Base-by-base conservation (phyloP, 2,113 vertebrate genomes). In the Amblyornis subalaris region DNA sequence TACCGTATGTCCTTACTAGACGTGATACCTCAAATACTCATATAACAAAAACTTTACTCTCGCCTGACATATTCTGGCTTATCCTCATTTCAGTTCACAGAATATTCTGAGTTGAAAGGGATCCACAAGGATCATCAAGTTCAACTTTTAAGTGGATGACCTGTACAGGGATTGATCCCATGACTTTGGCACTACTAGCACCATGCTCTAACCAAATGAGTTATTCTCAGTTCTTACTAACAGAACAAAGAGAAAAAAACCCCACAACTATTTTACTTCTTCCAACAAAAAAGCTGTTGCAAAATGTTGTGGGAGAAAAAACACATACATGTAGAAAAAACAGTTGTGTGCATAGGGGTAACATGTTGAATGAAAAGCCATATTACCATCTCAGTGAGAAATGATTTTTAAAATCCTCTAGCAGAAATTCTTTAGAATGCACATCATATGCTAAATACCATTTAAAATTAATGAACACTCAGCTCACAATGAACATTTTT, bases 301-400 rank as follows among this genome's bases (percentile, higher is more conserved):
- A 62, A 93, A 93, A 44, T 10, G 5, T 9, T 38, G 7, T 10
- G 14, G 6, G 4, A 73, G 19, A 57, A 84, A 62, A 54, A 7
- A 62, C 0, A 44, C 8, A 28, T 28, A 53, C 0, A 0, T 70
- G 83, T 33, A 72, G 10, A 33, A 48, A 69, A 40, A 35, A 3
- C 11, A 58, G 42, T 48, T 61, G 7, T 50, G 16, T 53, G 20
- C 53, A 55, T 3, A 50, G 7, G 9, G 7, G 6, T 88, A 66
- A 57, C 9, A 71, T 24, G 50, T 10, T 51, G 17, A 94, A 36
- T 45, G 14, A n/a, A 60, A 72, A 50, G 11, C n/a, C 42, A 19
- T 2, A 1, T 53, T 64, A 53, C 12, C 14, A 3, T 36, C 24
- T 50, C 21, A 12, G 54, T 12, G 14, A 54, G 23, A 79, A 94